Evolutionary conservation across 2,888 invertebrate species (phyloP).

Genomic region (Cyclophora albipunctata): DNA sequence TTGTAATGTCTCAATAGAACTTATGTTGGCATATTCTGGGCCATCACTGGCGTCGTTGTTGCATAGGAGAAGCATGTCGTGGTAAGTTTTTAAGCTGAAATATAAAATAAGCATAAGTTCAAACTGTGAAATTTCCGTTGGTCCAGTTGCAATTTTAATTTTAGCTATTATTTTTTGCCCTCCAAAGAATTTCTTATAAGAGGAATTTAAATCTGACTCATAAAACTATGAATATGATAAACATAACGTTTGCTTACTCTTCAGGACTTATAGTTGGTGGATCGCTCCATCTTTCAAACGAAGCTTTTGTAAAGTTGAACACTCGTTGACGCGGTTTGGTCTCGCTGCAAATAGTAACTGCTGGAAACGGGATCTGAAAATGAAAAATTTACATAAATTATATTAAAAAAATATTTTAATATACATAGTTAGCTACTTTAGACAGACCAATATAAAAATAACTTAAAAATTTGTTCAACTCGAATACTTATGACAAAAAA

Average conservation of each 20-base stretch:
- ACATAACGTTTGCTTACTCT: conserved; percentile 24
- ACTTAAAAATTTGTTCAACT: no score
- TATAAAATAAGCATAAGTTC: not conserved
- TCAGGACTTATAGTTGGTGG: conserved; percentile 26
- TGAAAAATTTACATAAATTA: not conserved
- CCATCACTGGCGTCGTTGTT: conserved; percentile 29
- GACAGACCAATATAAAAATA: not conserved
- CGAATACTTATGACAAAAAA: no score
- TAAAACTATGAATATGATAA: no score
- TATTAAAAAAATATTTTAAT: not conserved
- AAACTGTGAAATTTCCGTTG: not conserved
- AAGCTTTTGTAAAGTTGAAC: conserved; percentile 74
- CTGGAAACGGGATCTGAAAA: conserved; percentile 69
- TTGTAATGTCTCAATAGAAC: conserved; percentile 27
- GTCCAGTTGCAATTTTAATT: no score
- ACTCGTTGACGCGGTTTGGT: conserved; percentile 72
- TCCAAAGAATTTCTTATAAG: no score
- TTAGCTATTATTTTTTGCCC: no score
- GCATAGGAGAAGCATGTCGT: conserved; percentile 34
- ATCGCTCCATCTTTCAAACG: conserved; percentile 30
- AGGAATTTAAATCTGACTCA: no score
- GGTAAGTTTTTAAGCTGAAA: conserved; percentile 28
- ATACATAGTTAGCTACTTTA: no score
- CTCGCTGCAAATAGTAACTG: conserved; percentile 75
- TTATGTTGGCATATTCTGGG: conserved; percentile 25